A percentile compares a stretch with the other conserved stretches of the same genome.
Conservation (phyloP, 1,140 invertebrate species). For the Caenorhabditis remanei region DNA sequence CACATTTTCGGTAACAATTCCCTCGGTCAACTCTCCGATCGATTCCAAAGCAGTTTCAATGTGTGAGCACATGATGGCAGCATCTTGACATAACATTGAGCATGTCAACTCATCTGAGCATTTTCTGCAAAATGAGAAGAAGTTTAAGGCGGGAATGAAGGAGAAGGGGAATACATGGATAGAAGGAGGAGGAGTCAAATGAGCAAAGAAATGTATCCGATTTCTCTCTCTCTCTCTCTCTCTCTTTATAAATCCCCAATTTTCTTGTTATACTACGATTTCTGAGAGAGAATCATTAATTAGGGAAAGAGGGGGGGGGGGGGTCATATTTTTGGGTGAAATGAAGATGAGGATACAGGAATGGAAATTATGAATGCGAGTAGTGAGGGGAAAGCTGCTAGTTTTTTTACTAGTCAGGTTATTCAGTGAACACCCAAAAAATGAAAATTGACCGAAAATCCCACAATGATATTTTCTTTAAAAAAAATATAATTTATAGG, state of each 20-base stretch:
- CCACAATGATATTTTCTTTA: no score
- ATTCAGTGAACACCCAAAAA: no score
- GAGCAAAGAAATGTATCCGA: background rate
- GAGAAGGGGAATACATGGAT: no score
- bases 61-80: slow-evolving; percentile 70
- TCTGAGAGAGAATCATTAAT: background rate
- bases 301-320: background rate
- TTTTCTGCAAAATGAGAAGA: slow-evolving; percentile 69
- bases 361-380: no score
- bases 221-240: slow-evolving; percentile 63
- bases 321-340: background rate
- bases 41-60: slow-evolving; percentile 63
- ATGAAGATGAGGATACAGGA: no score
- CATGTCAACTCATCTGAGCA: slow-evolving; percentile 66
- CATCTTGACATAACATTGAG: slow-evolving; percentile 61
- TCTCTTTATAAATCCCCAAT: slow-evolving; percentile 13
- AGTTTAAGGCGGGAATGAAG: slow-evolving; percentile 63
- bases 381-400: no score
- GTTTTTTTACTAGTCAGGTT: no score
- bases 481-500: no score
- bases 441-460: no score
- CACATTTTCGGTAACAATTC: slow-evolving; percentile 69
- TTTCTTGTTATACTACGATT: background rate
- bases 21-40: slow-evolving; percentile 72
- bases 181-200: background rate